phyloP scores from a whole-genome alignment of 2,797 vertebrate genomes.

The Xiphorhynchus erythropygius region DNA sequence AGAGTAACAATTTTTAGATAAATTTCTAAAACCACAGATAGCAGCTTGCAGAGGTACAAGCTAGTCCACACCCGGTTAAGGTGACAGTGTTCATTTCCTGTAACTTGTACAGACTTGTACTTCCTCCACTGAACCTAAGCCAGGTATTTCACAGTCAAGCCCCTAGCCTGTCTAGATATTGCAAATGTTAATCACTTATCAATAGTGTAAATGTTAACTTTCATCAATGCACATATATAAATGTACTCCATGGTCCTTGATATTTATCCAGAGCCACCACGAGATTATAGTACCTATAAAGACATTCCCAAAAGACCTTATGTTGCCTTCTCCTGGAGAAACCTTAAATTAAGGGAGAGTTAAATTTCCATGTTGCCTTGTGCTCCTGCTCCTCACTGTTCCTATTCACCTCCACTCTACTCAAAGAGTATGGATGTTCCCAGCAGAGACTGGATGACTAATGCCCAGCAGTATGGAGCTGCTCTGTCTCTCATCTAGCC shows the following conservation, averaged over 20 bases:
- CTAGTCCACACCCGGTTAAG: neutral
- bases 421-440: rapidly evolving
- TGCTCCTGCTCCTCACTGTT: neutral
- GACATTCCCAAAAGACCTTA: neutral
- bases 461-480: neutral
- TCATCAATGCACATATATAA: neutral
- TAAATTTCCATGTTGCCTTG: neutral
- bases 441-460: neutral
- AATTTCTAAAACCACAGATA: neutral
- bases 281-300: neutral
- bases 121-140: neutral
- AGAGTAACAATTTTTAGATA: neutral
- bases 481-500: neutral
- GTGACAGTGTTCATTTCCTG: rapidly evolving
- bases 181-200: neutral
- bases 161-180: neutral
- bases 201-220: neutral
- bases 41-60: neutral
- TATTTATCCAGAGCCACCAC: neutral
- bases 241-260: neutral
- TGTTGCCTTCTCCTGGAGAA: neutral
- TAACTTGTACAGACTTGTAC: neutral
- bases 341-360: neutral
- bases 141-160: neutral
- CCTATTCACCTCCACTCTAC: neutral